Percentiles rank a stretch among this genome's conserved stretches.
These are phyloP conservation scores for Poeciliopsis prolifica DNA, from an alignment of 2,113 vertebrate genomes.

Conservation along the genomic window DNA sequence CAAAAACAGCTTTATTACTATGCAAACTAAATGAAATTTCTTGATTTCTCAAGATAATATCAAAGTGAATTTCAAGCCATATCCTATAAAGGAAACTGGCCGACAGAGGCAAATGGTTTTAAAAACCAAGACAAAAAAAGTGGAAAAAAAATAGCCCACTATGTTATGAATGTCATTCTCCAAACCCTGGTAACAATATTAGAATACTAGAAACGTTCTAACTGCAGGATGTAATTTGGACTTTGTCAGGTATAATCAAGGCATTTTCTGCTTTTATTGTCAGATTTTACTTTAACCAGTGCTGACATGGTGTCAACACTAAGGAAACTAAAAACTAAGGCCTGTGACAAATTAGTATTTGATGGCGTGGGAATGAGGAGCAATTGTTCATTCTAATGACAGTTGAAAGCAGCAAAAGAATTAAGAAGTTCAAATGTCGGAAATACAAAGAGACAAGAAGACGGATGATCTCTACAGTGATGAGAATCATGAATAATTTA, in stretches of 20 bases:
- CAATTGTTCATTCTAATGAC: conserved; percentile 12
- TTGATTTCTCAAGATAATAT: too few relatives aligned
- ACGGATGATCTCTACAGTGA: conserved; percentile 49
- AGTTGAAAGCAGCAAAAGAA: conserved; percentile 53
- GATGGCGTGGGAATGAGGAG: neutral
- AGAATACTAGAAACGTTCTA: too few relatives aligned
- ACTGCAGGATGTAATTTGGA: neutral
- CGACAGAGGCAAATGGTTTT: too few relatives aligned
- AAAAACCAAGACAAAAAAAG: too few relatives aligned
- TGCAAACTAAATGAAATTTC: too few relatives aligned
- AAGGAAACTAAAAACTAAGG: conserved; percentile 3
- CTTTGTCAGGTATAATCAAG: neutral
- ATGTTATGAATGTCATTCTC: too few relatives aligned
- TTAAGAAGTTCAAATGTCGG: conserved; percentile 30
- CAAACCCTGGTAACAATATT: too few relatives aligned
- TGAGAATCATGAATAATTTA: conserved; percentile 70
- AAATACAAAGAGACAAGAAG: conserved; percentile 27
- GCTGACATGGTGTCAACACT: neutral
- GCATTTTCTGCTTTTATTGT: neutral
- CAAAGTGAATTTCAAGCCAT: too few relatives aligned
- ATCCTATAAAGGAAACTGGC: too few relatives aligned
- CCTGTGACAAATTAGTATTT: conserved; percentile 2
- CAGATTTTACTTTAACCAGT: neutral
- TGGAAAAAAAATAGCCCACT: too few relatives aligned
- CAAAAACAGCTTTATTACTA: too few relatives aligned